Base-by-base conservation (phyloP, 2,888 invertebrate species). In the Charanyca ferruginea region DNA sequence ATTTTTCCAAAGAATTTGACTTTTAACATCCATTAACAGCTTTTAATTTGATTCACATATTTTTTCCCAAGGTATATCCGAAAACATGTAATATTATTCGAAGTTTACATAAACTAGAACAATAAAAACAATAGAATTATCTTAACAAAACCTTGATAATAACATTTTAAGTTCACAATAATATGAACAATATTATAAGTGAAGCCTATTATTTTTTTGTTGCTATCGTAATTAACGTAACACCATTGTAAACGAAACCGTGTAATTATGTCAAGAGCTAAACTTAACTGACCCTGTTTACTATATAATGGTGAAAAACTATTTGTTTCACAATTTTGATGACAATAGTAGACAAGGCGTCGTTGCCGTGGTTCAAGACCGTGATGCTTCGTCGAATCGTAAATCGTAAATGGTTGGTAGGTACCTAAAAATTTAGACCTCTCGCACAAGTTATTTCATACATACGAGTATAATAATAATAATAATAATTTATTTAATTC, bases 241-340 rank as follows among this genome's bases (percentile, higher is more conserved):
- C 73, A 70, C 70, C 73, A 80, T 80, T 84, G 74, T 83, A 67
- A 78, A 57, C 55, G 42, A 83, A 84, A 87, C 85, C 73, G 77
- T 85, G 86, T 79, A 88, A 90, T 88, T 75, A 89, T 89, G 89
- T 87, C 88, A 89, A 90, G 88, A 89, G 77, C 85, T 85, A 38
- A 58, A 57, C 28, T 77, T 67, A 76, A 75, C 71, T 66, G 69
- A 79, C 73, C 80, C 69, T 74, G 79, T 63, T 54, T 66, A 73
- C 66, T 78, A 75, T 76, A 70, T 63, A 60, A 59, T 66, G 57
- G 65, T 67, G 32, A 75, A 75, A 80, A 83, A 77, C 18, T 59
- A 63, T 66, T 66, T 45, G 51, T 83, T 72, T 59, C 73, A 55
- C 48, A 77, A 85, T 70, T 62, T 61, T 64, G 70, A 81, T 82